These are phyloP conservation scores for Phasianus colchicus DNA, from an alignment of 2,113 vertebrate species.

Conservation along the genomic window DNA sequence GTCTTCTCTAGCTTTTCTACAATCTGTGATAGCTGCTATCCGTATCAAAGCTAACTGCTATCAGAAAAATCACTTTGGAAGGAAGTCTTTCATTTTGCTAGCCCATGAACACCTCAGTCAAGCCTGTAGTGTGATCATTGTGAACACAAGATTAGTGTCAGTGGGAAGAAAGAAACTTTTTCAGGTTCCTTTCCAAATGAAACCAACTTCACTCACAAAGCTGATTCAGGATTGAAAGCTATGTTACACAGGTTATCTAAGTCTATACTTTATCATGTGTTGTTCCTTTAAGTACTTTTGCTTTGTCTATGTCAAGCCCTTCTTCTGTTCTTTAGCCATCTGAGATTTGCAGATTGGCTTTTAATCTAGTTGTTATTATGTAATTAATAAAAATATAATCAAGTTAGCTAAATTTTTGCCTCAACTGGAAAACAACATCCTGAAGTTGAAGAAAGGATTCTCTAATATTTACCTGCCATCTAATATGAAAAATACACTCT, in stretches of 20 bases:
- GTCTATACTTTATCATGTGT: neutral
- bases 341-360: neutral
- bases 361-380: neutral
- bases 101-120: neutral
- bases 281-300: neutral
- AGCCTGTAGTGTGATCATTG: neutral
- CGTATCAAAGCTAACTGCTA: neutral
- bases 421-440: neutral
- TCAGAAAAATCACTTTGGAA: neutral
- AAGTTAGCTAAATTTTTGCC: neutral
- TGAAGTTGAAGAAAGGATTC: neutral
- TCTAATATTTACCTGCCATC: neutral
- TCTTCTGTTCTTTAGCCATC: neutral
- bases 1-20: neutral
- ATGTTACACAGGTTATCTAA: neutral
- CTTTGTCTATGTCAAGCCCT: neutral
- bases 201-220: neutral
- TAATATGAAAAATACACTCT: neutral
- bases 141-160: neutral
- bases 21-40: neutral
- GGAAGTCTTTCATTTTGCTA: neutral
- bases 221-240: neutral
- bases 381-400: neutral
- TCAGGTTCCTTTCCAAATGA: neutral
- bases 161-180: neutral